Conservation (phyloP, 2,113 vertebrate genomes). For the Psophia crepitans region DNA sequence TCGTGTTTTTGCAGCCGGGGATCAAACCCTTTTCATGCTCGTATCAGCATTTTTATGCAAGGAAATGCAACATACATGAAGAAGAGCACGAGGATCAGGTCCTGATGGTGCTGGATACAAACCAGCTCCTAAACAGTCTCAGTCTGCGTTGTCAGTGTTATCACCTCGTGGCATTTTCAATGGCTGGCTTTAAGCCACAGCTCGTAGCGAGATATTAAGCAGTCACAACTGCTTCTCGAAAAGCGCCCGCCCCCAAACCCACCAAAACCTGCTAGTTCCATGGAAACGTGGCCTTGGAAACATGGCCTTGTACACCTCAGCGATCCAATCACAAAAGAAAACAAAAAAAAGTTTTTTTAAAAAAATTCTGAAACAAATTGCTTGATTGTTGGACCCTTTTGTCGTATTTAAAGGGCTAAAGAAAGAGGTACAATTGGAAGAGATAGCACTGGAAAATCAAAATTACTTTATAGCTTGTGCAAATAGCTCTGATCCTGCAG, state of each 20-base stretch:
- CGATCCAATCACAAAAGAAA: neutral
- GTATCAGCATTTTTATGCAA: accelerated
- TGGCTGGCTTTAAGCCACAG: neutral
- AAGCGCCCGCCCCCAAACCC: neutral
- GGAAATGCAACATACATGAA: neutral
- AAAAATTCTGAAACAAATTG: neutral
- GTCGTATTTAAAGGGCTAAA: neutral
- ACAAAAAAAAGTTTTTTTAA: neutral
- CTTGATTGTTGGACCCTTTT: neutral
- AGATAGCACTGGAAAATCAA: neutral
- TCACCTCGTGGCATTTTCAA: neutral
- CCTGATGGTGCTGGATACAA: neutral
- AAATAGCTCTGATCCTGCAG: neutral
- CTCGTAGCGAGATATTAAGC: neutral
- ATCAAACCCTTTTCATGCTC: neutral
- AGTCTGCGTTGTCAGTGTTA: neutral
- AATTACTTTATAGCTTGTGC: neutral
- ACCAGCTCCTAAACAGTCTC: neutral
- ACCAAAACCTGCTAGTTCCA: neutral
- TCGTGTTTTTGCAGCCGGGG: neutral
- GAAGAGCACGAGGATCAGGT: neutral
- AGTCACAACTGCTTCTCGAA: neutral
- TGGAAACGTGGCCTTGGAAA: neutral
- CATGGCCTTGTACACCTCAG: neutral
- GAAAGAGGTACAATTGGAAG: neutral